A percentile compares a stretch with the other conserved stretches of the same genome.
phyloP scores from a whole-genome alignment of 2,797 vertebrate species.

The Notolabrus celidotus region DNA sequence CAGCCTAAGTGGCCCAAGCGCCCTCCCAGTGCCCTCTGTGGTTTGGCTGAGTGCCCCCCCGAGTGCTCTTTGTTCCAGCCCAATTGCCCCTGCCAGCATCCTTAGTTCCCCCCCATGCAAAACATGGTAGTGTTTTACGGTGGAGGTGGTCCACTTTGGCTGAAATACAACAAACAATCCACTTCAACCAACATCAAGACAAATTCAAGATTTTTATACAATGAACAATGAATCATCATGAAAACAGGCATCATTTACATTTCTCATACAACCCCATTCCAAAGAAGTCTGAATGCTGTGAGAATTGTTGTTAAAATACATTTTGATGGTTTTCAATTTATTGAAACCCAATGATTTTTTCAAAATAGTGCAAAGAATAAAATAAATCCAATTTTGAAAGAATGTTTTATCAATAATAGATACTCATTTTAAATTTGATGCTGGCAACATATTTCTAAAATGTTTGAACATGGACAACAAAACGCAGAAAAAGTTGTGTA shows the following conservation, averaged over 20 bases:
- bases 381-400: no score
- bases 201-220: neutral
- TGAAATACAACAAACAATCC: slow-evolving; percentile 8
- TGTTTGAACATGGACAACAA: no score
- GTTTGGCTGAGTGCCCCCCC: slow-evolving; percentile 1
- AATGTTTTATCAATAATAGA: no score
- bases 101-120: neutral
- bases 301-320: no score
- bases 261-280: neutral
- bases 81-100: neutral
- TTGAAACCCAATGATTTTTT: no score
- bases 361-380: no score
- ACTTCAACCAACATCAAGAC: neutral
- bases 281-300: no score
- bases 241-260: neutral
- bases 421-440: no score
- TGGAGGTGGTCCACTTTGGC: neutral
- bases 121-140: neutral
- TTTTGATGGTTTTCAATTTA: no score
- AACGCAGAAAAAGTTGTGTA: no score
- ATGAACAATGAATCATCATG: neutral
- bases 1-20: neutral
- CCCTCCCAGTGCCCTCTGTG: neutral
- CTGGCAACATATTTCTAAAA: no score
- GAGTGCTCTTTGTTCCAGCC: neutral